Evolutionary conservation across 1,140 invertebrate genomes (phyloP).

Genomic region (Diabrotica virgifera): DNA sequence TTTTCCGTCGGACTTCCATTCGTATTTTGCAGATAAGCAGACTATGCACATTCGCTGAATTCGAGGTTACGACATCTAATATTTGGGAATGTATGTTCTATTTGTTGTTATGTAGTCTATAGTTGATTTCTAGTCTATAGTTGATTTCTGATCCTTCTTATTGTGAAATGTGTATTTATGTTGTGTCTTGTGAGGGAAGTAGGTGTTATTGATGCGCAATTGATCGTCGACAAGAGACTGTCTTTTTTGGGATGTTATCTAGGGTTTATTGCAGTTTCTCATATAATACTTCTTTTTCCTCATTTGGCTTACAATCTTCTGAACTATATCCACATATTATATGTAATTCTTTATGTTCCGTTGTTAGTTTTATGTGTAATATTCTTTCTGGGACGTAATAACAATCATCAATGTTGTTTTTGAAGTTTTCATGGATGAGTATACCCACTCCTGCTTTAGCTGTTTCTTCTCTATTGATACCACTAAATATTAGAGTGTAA

Average conservation of each 20-base stretch:
- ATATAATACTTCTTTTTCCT: not conserved
- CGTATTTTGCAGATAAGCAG: not conserved
- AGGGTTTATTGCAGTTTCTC: not conserved
- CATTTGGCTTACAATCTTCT: not conserved
- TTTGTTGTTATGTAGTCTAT: not conserved
- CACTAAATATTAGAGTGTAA: not conserved
- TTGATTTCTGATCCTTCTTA: not conserved
- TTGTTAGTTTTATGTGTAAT: too few relatives aligned
- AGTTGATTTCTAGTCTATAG: not conserved
- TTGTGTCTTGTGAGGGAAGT: not conserved
- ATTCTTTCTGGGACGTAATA: too few relatives aligned
- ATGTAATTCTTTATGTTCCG: too few relatives aligned
- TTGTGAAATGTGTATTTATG: not conserved
- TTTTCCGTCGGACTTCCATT: not conserved
- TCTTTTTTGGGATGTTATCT: not conserved
- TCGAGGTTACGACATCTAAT: not conserved
- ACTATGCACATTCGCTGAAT: not conserved
- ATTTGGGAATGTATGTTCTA: not conserved
- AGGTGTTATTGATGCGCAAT: not conserved
- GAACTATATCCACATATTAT: too few relatives aligned
- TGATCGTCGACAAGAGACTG: not conserved
- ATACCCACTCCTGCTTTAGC: not conserved
- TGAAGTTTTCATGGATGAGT: not conserved
- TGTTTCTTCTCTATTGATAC: not conserved
- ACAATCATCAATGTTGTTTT: not conserved